These are phyloP conservation scores for Amiota communis DNA, from an alignment of 2,888 invertebrate species.

Conservation along the genomic window DNA sequence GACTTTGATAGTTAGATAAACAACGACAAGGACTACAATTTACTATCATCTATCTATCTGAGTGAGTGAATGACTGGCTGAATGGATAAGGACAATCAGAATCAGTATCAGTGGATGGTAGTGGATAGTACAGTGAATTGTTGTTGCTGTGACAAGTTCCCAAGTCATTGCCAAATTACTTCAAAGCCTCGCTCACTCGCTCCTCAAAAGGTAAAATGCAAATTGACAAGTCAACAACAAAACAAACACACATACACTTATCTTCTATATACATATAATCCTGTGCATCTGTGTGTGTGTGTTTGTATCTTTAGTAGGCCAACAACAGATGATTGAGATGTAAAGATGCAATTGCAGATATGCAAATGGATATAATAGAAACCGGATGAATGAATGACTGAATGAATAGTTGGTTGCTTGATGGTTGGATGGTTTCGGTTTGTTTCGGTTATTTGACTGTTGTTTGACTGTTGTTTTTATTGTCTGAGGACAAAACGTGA, in stretches of 20 bases:
- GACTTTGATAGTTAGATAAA: constrained; percentile 15
- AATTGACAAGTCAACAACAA: constrained; percentile 20
- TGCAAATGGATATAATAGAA: constrained; percentile 18
- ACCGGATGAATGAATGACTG: constrained; percentile 13
- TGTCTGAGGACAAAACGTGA: constrained; percentile 4
- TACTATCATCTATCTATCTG: not conserved
- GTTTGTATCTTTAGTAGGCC: constrained; percentile 24
- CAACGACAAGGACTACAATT: not conserved
- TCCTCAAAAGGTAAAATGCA: constrained; percentile 28
- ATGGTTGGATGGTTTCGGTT: not conserved
- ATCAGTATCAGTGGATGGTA: no score
- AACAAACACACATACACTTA: constrained; percentile 1
- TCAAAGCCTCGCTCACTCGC: not conserved
- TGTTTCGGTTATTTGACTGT: no score
- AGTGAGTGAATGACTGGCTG: not conserved
- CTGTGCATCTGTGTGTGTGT: not conserved
- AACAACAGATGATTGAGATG: not conserved
- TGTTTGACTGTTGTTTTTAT: not conserved
- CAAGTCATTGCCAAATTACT: constrained; percentile 20
- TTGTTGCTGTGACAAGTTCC: not conserved
- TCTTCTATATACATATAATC: not conserved
- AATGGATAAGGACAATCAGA: not conserved
- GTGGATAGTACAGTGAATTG: no score
- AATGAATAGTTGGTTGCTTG: not conserved
- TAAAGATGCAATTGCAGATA: constrained; percentile 17